Evolutionary conservation across 2,888 invertebrate species (phyloP), one percentile per base, ranked within the genome.

Genomic region (Meloe dianella): DNA sequence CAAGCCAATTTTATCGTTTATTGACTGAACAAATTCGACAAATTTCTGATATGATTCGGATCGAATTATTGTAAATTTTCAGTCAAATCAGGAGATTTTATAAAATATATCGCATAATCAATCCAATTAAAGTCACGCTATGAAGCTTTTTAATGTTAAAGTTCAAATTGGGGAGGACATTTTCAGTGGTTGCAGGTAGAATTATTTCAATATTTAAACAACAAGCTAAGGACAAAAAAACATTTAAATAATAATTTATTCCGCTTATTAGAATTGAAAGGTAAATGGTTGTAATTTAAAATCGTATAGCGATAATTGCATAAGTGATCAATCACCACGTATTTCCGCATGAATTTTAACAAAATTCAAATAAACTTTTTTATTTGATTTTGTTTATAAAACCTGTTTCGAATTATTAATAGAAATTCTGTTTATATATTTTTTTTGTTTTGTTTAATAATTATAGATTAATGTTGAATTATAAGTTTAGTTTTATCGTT

Each of bases 111-210:
- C 22, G 51, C 22, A 24, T 51, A 22, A 51, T 51, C 24, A 12
- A 51, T 51, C 5, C 14, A 51, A 5, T 5, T 10, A 22, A 3
- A 22, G 22, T 51, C 22, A 24, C 22, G 51, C 51, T 12, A 24
- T 47, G n/a, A 24, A 51, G 20, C 51, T 27, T 54, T 24, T 54
- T 54, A 54, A 54, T 54, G 54, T 54, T 54, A 54, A 54, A 54
- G 54, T 54, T 54, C 27, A 54, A 54, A 24, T 54, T 54, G 24
- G 12, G 54, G 54, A n/a, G n/a, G 54, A 4, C 2, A 27, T 14
- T 54, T 27, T 27, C 54, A 22, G 22, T 54, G 9, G 3, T 54
- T 54, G n/a, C n/a, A n/a, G n/a, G n/a, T n/a, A n/a, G n/a, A n/a
- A n/a, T n/a, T n/a, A n/a, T n/a, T n/a, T n/a, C n/a, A n/a, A n/a